Evolutionary conservation across 2,888 invertebrate species (phyloP).

Genomic region (Xylota sylvarum): DNA sequence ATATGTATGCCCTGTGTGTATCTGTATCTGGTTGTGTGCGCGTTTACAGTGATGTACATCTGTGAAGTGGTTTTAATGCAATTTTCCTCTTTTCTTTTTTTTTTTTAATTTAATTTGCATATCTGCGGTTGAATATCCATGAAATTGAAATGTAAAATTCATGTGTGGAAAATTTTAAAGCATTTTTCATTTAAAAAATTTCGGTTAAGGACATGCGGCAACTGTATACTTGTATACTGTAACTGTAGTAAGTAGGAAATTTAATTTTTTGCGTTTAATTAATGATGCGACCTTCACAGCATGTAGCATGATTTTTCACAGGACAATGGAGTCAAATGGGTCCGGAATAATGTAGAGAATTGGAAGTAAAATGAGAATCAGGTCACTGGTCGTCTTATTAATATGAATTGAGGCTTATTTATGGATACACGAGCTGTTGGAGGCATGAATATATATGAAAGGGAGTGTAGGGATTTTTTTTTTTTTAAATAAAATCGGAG

Average conservation of each 20-base stretch:
- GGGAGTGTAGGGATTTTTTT: too few relatives aligned
- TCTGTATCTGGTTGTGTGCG: conserved; percentile 10
- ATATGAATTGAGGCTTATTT: too few relatives aligned
- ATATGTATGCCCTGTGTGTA: conserved; percentile 34
- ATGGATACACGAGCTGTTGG: too few relatives aligned
- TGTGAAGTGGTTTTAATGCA: conserved; percentile 37
- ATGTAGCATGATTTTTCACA: not conserved
- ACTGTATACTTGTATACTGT: too few relatives aligned
- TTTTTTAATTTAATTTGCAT: conserved; percentile 17
- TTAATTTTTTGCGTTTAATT: conserved; percentile 33
- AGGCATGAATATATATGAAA: too few relatives aligned
- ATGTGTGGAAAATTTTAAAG: conserved; percentile 37
- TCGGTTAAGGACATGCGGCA: not conserved
- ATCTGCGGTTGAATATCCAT: conserved; percentile 24
- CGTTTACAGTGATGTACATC: conserved; percentile 1
- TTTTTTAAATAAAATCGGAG: too few relatives aligned
- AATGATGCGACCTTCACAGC: conserved; percentile 2
- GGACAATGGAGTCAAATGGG: not conserved
- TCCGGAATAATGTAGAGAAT: not conserved
- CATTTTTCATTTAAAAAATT: conserved; percentile 46
- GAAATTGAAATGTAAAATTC: conserved; percentile 17
- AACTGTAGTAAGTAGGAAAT: conserved; percentile 46
- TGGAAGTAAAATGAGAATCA: not conserved
- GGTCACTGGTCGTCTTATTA: too few relatives aligned
- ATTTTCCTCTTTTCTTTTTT: conserved; percentile 25